These are phyloP conservation scores for Contarinia nasturtii DNA, from an alignment of 1,140 invertebrate genomes.

Conservation along the genomic window DNA sequence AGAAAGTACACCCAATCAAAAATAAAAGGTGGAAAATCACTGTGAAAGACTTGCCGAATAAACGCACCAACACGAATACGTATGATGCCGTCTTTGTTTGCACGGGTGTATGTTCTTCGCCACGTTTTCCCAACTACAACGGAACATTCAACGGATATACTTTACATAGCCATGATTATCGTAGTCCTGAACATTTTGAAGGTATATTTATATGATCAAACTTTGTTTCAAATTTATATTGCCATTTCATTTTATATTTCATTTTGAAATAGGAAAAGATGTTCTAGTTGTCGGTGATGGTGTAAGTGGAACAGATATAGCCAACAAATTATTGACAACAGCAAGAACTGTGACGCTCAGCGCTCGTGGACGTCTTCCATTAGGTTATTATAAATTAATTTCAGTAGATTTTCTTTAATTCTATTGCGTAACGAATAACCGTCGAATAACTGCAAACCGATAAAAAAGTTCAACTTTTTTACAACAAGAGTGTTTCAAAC, in stretches of 20 bases:
- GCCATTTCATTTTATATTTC: too few relatives aligned
- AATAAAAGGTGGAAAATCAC: slow-evolving; percentile 17
- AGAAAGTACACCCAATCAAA: slow-evolving; percentile 14
- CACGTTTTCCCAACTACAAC: slow-evolving; percentile 34
- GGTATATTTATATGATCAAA: too few relatives aligned
- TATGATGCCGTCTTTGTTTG: slow-evolving; percentile 75
- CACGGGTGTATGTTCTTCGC: slow-evolving; percentile 65
- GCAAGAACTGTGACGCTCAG: slow-evolving; percentile 44
- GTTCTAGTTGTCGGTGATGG: slow-evolving; percentile 72
- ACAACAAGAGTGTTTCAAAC: too few relatives aligned
- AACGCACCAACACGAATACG: slow-evolving; percentile 26
- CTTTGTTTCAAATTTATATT: too few relatives aligned
- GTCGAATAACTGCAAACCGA: too few relatives aligned
- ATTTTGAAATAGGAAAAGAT: slow-evolving; percentile 12
- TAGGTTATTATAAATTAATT: too few relatives aligned
- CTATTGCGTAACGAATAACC: too few relatives aligned
- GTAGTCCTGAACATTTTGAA: slow-evolving; percentile 43
- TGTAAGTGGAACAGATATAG: slow-evolving; percentile 77
- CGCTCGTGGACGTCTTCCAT: too few relatives aligned
- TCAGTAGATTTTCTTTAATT: too few relatives aligned
- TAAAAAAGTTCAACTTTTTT: slow-evolving; percentile 40
- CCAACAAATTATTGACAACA: slow-evolving; percentile 48
- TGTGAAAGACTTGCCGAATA: slow-evolving; percentile 33
- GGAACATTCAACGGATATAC: slow-evolving; percentile 47
- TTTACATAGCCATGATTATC: slow-evolving; percentile 75